Evolutionary conservation across 2,888 invertebrate species (phyloP), one percentile per base, ranked within the genome.

Genomic region (Chrysina gloriosa): DNA sequence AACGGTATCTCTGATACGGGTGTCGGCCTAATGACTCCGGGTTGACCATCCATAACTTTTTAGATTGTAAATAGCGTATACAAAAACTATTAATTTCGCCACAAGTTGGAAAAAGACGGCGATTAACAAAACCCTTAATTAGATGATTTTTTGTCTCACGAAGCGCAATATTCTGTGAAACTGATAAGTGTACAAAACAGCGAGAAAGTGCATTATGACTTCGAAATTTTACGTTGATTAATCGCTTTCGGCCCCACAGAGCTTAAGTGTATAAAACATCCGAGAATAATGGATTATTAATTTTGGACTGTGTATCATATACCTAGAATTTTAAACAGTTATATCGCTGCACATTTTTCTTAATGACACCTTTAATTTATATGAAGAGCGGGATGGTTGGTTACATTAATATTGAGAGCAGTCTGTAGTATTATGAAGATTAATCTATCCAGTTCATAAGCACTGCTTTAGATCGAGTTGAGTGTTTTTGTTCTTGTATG

Each of bases 91-190:
- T 61, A 61, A 61, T 61, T 27, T 61, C 27, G 16, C 58, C 6
- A 21, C 39, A 25, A 61, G 58, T 19, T 42, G 39, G 58, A 42
- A 61, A 61, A 61, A 61, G 27, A 19, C 9, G 9, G 56, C 42
- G 58, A 45, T 61, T 61, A 61, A 61, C 58, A 42, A 45, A 61
- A 23, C 42, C 52, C 58, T 42, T 61, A 61, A 61, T 61, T 61
- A 61, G 58, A 27, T 61, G 25, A 3, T 61, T 61, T 58, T 27
- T 61, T 61, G 42, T 19, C 9, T 11, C 27, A 9, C 4, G 42
- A 25, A 61, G 45, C 42, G 42, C 45, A 27, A 61, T 61, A 61
- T 61, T 61, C 42, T 61, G 29, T 45, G 58, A 61, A 61, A 61
- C 45, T 27, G 58, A 27, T 61, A 27, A 29, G 16, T 61, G 39